These are phyloP conservation scores for Perodicticus potto DNA, from an alignment of 2,797 vertebrate species.

Conservation along the genomic window DNA sequence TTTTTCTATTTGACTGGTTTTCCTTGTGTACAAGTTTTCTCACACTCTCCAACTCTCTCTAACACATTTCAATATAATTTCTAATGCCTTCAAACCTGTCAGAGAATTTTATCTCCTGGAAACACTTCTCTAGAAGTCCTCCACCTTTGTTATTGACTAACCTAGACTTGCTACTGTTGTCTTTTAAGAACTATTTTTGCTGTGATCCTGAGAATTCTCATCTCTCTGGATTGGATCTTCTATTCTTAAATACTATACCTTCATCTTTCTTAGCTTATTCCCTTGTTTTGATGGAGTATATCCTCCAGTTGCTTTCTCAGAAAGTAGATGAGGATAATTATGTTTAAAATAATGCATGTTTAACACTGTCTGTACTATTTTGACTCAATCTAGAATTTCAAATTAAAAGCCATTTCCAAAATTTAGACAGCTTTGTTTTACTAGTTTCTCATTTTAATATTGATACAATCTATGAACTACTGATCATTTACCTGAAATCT, in stretches of 20 bases:
- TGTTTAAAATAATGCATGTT: background rate
- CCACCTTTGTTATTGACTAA: background rate
- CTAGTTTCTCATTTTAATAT: background rate
- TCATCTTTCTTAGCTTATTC: background rate
- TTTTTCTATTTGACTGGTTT: background rate
- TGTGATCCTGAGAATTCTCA: background rate
- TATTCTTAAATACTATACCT: background rate
- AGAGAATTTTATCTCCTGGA: background rate
- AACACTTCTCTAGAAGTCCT: background rate
- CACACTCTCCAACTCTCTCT: background rate
- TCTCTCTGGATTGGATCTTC: no score
- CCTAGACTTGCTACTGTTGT: background rate
- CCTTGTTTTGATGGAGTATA: background rate
- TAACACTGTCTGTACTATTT: background rate
- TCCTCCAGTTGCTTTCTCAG: background rate
- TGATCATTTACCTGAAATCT: constrained; percentile 6
- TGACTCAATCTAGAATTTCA: constrained; percentile 10
- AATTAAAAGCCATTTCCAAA: background rate
- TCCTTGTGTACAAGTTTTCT: background rate
- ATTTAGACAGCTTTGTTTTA: background rate
- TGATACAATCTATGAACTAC: background rate
- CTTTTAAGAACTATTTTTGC: background rate
- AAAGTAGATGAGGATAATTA: background rate
- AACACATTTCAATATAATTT: background rate
- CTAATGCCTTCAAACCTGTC: background rate